phyloP scores from a whole-genome alignment of 2,113 vertebrate species.

The Gobio gobio region DNA sequence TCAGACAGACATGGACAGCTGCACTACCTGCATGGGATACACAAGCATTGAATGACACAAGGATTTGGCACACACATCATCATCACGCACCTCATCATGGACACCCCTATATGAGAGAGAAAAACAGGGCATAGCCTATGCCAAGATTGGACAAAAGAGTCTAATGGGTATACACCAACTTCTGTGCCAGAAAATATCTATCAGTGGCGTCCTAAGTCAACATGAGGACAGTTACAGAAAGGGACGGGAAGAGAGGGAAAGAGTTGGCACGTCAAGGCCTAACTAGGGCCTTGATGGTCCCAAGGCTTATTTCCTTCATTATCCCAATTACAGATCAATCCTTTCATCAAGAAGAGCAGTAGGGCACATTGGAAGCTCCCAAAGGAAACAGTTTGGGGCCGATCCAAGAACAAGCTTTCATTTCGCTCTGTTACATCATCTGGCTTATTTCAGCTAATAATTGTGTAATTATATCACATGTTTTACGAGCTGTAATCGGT shows the following conservation, averaged over 20 bases:
- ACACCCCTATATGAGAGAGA: background rate
- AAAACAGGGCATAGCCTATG: background rate
- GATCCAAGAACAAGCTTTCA: slow-evolving; percentile 53
- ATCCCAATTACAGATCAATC: slow-evolving; percentile 42
- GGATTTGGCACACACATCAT: slow-evolving; percentile 33
- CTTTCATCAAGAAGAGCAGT: background rate
- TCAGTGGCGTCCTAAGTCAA: background rate
- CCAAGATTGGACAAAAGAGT: background rate
- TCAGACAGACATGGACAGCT: slow-evolving; percentile 49
- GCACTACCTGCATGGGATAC: slow-evolving; percentile 33
- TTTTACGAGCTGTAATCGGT: slow-evolving; percentile 29
- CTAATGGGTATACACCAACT: background rate
- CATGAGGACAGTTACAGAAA: background rate
- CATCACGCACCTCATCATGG: slow-evolving; percentile 13
- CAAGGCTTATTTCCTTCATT: slow-evolving; percentile 39
- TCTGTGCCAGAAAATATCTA: slow-evolving; percentile 1
- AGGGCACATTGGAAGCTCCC: slow-evolving; percentile 3
- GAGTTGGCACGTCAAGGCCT: slow-evolving; percentile 9
- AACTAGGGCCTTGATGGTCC: background rate
- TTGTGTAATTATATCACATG: slow-evolving; percentile 49
- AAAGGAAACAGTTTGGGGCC: slow-evolving; percentile 18
- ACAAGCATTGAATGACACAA: slow-evolving; percentile 32
- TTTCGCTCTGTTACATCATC: slow-evolving; percentile 41
- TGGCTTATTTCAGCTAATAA: slow-evolving; percentile 50
- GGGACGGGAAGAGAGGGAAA: background rate